A percentile compares a stretch with the other conserved stretches of the same genome.
These are phyloP conservation scores for Nemurella pictetii DNA, from an alignment of 2,888 invertebrate genomes.

Conservation along the genomic window DNA sequence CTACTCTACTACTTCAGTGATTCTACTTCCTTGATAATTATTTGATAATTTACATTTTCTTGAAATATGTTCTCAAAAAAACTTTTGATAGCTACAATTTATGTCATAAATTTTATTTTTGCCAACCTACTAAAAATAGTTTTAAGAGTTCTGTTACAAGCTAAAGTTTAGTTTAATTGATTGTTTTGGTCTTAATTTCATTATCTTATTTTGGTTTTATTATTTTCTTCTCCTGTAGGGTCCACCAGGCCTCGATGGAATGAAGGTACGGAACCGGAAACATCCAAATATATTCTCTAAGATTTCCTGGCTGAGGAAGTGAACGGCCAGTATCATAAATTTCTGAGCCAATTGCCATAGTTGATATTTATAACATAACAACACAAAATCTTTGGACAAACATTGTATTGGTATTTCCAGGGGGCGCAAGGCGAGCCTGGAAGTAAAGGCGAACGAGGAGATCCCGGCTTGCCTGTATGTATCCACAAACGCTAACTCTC, in stretches of 20 bases:
- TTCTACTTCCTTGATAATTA: background rate
- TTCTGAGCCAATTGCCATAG: background rate
- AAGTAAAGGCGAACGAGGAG: conserved; percentile 88
- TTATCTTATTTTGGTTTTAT: conserved; percentile 48
- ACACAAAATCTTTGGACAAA: background rate
- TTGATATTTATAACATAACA: background rate
- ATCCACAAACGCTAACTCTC: conserved; percentile 22
- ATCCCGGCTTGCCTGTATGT: conserved; percentile 91
- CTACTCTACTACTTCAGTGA: background rate
- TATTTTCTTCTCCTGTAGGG: conserved; percentile 75
- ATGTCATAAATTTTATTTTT: conserved; percentile 29
- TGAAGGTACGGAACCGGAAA: conserved; percentile 75
- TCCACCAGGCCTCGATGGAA: conserved; percentile 90
- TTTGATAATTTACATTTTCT: background rate
- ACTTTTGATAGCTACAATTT: conserved; percentile 32
- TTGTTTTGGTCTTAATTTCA: conserved; percentile 43
- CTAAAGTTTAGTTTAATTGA: conserved; percentile 41
- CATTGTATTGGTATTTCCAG: conserved; percentile 54
- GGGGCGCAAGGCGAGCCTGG: conserved; percentile 93
- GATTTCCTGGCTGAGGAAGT: background rate
- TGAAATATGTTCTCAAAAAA: background rate
- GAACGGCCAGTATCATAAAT: background rate
- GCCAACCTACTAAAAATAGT: conserved; percentile 31
- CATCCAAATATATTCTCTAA: background rate
- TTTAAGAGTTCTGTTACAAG: conserved; percentile 37